Conservation (phyloP, 2,797 vertebrate species). For the Pseudocheirus occidentalis region DNA sequence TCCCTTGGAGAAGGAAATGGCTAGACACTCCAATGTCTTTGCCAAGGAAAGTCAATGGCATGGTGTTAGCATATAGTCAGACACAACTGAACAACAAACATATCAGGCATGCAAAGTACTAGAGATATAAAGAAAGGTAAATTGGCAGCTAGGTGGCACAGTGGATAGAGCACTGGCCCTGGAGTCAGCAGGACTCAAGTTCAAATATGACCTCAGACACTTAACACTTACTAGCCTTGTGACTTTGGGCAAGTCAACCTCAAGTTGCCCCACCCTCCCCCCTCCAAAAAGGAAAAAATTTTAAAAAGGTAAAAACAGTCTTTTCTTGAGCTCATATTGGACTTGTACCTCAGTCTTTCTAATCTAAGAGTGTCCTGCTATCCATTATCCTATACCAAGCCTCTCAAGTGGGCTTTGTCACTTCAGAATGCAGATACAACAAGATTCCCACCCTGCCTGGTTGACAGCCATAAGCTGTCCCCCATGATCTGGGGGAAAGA, state of each 20-base stretch:
- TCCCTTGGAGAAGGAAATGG: neutral
- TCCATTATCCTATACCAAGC: neutral
- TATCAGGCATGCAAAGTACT: neutral
- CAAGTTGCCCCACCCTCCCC: too few relatives aligned
- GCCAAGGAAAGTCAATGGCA: neutral
- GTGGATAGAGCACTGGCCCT: too few relatives aligned
- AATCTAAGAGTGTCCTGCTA: neutral
- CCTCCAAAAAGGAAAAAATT: too few relatives aligned
- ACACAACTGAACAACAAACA: neutral
- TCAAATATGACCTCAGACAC: too few relatives aligned
- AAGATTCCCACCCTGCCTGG: too few relatives aligned
- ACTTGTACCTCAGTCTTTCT: neutral
- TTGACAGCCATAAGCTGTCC: too few relatives aligned
- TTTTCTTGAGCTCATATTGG: neutral
- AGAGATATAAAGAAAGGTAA: neutral
- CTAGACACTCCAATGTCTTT: neutral
- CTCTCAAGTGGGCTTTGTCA: conserved; percentile 17
- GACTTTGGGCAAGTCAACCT: too few relatives aligned
- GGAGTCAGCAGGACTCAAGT: too few relatives aligned
- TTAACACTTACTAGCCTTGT: too few relatives aligned
- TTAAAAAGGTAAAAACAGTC: neutral
- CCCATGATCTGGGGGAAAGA: too few relatives aligned
- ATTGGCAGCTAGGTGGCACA: too few relatives aligned
- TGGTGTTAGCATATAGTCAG: neutral
- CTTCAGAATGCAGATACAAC: conserved; percentile 24